Base-by-base conservation (phyloP, 2,888 invertebrate genomes). In the Eutolmus rufibarbis region DNA sequence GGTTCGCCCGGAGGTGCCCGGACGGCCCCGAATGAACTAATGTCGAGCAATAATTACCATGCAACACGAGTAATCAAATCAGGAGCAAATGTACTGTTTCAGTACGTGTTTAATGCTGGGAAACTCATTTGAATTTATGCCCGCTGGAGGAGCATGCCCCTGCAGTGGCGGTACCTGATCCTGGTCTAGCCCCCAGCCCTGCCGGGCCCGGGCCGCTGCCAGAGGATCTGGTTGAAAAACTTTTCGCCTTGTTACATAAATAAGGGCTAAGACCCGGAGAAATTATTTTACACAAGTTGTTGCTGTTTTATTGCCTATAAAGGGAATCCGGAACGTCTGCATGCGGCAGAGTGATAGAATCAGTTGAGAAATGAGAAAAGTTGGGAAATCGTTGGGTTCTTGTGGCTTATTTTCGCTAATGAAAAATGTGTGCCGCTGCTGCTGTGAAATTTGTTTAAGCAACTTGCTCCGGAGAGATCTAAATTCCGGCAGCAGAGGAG, bases 61-160 rank as follows among this genome's bases (percentile, higher is more conserved):
- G 89, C 89, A 89, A 87, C 88, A 89, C 88, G 79, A 89, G 86
- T 88, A 89, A 88, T 89, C 89, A 88, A 89, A 89, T 89, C 89
- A 89, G 78, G 81, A 89, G 86, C 82, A 89, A 89, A 89, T 89
- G 89, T 87, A 88, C 88, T 87, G 87, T 88, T 87, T 84, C 76
- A 87, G 87, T 88, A 88, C 88, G 88, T 88, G 88, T 88, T 88
- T 88, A 88, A 87, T 88, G 88, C 88, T 77, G 46, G 84, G 78
- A 74, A 78, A 78, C 56, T 57, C 77, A 86, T 86, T 78, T 66
- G 78, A 86, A 86, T 86, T 85, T 85, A 74, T 43, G 85, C 40
- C 74, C 57, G 74, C 74, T 74, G 43, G 85, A 87, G 56, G 74
- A 86, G 78, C 34, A 37, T 46, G 46, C 66, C 46, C 74, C 57